Conservation (phyloP, 2,113 vertebrate species). For the Paradoxurus hermaphroditus region DNA sequence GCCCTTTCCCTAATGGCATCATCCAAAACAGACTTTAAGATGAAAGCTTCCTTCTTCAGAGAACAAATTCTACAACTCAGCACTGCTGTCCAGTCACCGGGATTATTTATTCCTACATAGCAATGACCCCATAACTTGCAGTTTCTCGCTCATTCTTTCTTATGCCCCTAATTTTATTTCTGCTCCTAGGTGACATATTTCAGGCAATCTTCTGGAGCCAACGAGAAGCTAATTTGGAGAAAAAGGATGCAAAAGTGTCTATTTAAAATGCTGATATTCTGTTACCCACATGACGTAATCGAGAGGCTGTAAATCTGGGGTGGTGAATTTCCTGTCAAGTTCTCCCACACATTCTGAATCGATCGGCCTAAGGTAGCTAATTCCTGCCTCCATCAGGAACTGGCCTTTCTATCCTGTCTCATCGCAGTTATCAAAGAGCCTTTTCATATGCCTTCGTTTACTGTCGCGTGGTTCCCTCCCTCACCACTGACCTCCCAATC, state of each 20-base stretch:
- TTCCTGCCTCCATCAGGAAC: background rate
- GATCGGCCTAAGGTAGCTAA: background rate
- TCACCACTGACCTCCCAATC: background rate
- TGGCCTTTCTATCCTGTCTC: background rate
- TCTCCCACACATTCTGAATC: background rate
- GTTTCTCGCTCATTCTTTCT: slow-evolving; percentile 15
- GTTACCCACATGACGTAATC: background rate
- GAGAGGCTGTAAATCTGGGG: background rate
- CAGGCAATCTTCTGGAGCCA: background rate
- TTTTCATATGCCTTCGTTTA: background rate
- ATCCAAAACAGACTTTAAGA: slow-evolving; percentile 33
- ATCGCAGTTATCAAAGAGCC: background rate
- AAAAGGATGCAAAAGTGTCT: slow-evolving; percentile 38
- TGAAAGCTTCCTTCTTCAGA: background rate
- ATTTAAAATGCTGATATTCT: slow-evolving; percentile 42
- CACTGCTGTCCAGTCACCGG: background rate
- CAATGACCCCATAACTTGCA: background rate
- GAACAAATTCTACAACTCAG: background rate
- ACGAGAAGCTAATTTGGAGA: slow-evolving; percentile 59
- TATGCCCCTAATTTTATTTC: slow-evolving; percentile 43
- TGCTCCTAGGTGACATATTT: slow-evolving; percentile 43
- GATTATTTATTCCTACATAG: slow-evolving; percentile 4
- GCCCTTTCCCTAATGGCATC: background rate
- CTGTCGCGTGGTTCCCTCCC: background rate
- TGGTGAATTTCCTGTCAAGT: background rate